phyloP scores from a whole-genome alignment of 1,140 invertebrate genomes.

The Araneus ventricosus region DNA sequence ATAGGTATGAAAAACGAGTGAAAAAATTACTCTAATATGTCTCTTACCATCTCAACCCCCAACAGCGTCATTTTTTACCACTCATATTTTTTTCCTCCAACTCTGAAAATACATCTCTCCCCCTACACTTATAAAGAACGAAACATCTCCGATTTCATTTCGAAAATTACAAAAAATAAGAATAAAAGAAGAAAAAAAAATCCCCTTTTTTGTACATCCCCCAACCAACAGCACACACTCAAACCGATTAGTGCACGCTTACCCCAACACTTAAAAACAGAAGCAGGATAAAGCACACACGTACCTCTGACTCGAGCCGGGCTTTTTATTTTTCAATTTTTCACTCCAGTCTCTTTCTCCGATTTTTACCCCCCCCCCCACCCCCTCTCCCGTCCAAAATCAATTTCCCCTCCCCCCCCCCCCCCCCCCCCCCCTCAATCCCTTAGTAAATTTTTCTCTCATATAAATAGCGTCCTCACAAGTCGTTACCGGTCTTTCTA shows the following conservation, averaged over 20 bases:
- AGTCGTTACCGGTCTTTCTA: background rate
- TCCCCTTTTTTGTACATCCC: background rate
- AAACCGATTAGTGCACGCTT: background rate
- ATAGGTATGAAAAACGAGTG: background rate
- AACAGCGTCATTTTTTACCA: background rate
- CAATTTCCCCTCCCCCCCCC: background rate
- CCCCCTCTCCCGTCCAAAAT: background rate
- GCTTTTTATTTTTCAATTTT: conserved; percentile 62
- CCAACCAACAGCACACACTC: background rate
- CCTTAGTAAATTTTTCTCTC: conserved; percentile 24
- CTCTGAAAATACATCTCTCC: background rate
- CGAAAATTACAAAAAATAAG: background rate
- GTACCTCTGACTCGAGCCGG: background rate
- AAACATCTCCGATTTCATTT: conserved; percentile 43
- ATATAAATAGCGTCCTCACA: conserved; percentile 27
- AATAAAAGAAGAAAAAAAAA: background rate
- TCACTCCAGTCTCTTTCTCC: conserved; percentile 29
- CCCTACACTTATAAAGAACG: background rate
- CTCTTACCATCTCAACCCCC: background rate
- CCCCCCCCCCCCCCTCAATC: background rate
- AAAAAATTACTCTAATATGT: background rate
- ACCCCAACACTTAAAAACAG: conserved; percentile 30
- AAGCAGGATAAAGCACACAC: background rate
- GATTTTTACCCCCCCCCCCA: background rate
- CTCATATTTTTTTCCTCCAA: background rate